Conservation (phyloP, 2,888 invertebrate species). For the Amiota mariae region DNA sequence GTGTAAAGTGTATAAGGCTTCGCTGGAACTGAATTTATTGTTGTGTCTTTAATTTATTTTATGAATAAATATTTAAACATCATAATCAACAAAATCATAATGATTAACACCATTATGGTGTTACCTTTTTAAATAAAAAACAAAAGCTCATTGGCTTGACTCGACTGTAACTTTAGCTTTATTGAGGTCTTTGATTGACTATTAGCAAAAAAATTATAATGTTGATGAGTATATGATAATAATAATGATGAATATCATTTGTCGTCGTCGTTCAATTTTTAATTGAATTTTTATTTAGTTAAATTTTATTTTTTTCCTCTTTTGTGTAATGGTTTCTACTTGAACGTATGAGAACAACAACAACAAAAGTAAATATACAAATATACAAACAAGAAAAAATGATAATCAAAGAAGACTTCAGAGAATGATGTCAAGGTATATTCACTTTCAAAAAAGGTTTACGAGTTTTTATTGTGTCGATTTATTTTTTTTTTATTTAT, state of each 20-base stretch:
- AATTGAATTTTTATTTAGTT: conserved; percentile 19
- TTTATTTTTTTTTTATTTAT: not conserved
- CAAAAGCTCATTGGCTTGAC: not conserved
- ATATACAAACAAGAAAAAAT: conserved; percentile 1
- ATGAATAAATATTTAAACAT: too few species aligned
- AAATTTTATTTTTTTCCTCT: not conserved
- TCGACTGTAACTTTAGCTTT: not conserved
- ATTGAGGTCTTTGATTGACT: too few species aligned
- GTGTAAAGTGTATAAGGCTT: too few species aligned
- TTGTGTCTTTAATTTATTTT: too few species aligned
- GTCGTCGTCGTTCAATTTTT: not conserved
- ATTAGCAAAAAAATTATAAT: not conserved
- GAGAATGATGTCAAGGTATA: conserved; percentile 14
- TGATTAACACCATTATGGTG: too few species aligned
- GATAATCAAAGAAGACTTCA: not conserved
- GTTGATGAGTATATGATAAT: not conserved
- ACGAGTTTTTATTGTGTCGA: not conserved
- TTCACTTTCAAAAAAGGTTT: conserved; percentile 17
- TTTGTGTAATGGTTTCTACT: conserved; percentile 9
- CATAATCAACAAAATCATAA: too few species aligned
- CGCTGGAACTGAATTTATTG: too few species aligned
- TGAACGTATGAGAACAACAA: too few species aligned
- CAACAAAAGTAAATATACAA: not conserved
- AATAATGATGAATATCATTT: not conserved
- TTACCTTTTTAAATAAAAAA: not conserved